Conservation (phyloP, 2,888 invertebrate genomes). For the Elysia crispata region DNA sequence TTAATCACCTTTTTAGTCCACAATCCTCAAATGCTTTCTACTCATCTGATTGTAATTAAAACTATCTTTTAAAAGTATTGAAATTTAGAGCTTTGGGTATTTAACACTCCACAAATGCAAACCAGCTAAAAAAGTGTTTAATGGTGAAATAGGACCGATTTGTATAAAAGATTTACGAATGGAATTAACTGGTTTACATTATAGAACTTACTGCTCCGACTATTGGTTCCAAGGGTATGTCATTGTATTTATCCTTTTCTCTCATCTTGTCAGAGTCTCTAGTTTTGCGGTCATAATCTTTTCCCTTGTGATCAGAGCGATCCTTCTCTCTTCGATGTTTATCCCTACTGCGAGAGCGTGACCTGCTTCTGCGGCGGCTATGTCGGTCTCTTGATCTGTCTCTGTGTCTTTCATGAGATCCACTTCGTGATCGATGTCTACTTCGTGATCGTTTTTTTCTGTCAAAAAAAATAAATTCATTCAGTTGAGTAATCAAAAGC, state of each 20-base stretch:
- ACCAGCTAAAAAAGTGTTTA: too few relatives aligned
- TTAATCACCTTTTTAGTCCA: too few relatives aligned
- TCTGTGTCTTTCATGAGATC: slow-evolving; percentile 55
- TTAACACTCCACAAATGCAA: too few relatives aligned
- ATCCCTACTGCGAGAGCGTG: slow-evolving; percentile 62
- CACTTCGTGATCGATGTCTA: slow-evolving; percentile 58
- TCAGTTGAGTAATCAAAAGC: too few relatives aligned
- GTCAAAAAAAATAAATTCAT: not conserved
- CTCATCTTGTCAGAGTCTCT: slow-evolving; percentile 51
- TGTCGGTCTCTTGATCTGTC: slow-evolving; percentile 58
- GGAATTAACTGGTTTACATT: too few relatives aligned
- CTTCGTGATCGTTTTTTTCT: slow-evolving; percentile 52
- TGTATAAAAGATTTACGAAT: too few relatives aligned
- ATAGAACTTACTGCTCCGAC: slow-evolving; percentile 77
- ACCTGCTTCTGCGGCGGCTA: slow-evolving; percentile 58
- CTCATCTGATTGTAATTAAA: too few relatives aligned
- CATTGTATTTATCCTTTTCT: slow-evolving; percentile 58
- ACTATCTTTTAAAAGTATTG: too few relatives aligned
- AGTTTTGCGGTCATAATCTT: slow-evolving; percentile 51
- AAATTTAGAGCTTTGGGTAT: too few relatives aligned
- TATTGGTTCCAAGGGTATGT: slow-evolving; percentile 79
- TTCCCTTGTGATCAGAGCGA: slow-evolving; percentile 45
- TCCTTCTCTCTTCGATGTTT: slow-evolving; percentile 56
- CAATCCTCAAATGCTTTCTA: too few relatives aligned
- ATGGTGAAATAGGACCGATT: too few relatives aligned